Evolutionary conservation across 2,113 vertebrate genomes (phyloP), one percentile per base, ranked within the genome.

Genomic region (Oreochromis aureus): DNA sequence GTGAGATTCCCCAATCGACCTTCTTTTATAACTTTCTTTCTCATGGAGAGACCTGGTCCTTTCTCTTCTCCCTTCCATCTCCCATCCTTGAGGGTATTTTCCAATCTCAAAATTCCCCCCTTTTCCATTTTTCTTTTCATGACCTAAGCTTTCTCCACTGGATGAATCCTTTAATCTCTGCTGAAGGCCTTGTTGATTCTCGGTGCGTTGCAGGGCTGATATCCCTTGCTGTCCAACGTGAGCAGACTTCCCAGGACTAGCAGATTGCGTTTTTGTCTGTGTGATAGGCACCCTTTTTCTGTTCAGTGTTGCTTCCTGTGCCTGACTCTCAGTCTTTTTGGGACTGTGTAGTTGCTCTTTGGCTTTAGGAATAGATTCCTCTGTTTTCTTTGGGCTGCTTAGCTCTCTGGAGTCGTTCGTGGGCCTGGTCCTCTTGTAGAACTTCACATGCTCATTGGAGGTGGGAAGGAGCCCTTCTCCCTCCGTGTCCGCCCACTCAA

Each of bases 361-460:
- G 93, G 95, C 93, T 94, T 96, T 94, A 44, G 91, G 87, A 89
- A 86, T 81, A 66, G 71, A 95, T 80, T 91, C 91, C 87, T 83
- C 95, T 3, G 89, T 18, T 92, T 94, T 97, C 82, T 95, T 94
- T 89, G 97, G 97, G 93, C 97, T 97, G 66, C 87, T 93, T 87
- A 97, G 96, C 93, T 96, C 97, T 95, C 92, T 94, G 30, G 32
- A 87, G 84, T 86, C 89, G 51, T 90, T 85, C 30, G 39, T 41
- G 69, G 87, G 93, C 89, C 55, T 89, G 83, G 91, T 93, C 94
- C 78, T 91, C 87, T 91, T 93, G 89, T 87, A 93, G 89, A 91
- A 89, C 92, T 84, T 61, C 82, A 82, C 2, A 44, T 85, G 94
- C 84, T 92, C 86, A 12, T 41, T 89, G 94, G 92, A 93, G 89